Evolutionary conservation across 2,888 invertebrate genomes (phyloP).

Genomic region (Cerastis leucographa): DNA sequence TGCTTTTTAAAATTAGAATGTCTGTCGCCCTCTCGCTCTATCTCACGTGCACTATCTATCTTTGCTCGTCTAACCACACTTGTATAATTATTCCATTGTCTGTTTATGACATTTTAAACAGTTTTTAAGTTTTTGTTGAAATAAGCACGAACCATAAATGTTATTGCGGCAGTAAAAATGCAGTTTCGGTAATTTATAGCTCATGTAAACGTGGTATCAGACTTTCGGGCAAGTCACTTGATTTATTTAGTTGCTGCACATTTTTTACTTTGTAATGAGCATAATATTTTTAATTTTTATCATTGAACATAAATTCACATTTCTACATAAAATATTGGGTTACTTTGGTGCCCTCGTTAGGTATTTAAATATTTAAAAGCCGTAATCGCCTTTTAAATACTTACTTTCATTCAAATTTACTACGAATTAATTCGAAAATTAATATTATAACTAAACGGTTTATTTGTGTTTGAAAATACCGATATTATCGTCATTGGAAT

Average conservation of each 20-base stretch:
- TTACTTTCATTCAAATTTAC: conserved; percentile 55
- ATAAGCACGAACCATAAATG: conserved; percentile 87
- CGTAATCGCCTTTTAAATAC: no score
- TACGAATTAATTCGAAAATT: conserved; percentile 65
- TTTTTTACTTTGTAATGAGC: conserved; percentile 73
- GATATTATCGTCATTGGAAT: conserved; percentile 53
- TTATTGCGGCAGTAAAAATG: conserved; percentile 87
- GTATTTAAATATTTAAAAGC: conserved; percentile 44
- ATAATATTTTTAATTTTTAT: conserved; percentile 45
- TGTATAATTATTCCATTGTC: conserved; percentile 87
- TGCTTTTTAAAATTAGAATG: conserved; percentile 90
- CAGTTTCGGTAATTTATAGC: conserved; percentile 88
- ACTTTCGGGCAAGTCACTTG: conserved; percentile 79
- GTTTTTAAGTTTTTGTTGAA: conserved; percentile 88
- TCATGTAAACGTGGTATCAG: conserved; percentile 83
- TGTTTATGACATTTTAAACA: conserved; percentile 88
- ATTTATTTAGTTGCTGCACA: conserved; percentile 79
- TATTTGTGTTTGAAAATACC: conserved; percentile 54
- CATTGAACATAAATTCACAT: conserved; percentile 46
- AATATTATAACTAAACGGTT: conserved; percentile 68
- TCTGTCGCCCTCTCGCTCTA: conserved; percentile 81
- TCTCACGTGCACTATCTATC: conserved; percentile 67
- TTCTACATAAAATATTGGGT: conserved; percentile 57
- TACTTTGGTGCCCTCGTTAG: conserved; percentile 38
- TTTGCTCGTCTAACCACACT: conserved; percentile 81